These are phyloP conservation scores for Eudasyphora cyanicolor DNA, from an alignment of 2,888 invertebrate species.

Conservation along the genomic window DNA sequence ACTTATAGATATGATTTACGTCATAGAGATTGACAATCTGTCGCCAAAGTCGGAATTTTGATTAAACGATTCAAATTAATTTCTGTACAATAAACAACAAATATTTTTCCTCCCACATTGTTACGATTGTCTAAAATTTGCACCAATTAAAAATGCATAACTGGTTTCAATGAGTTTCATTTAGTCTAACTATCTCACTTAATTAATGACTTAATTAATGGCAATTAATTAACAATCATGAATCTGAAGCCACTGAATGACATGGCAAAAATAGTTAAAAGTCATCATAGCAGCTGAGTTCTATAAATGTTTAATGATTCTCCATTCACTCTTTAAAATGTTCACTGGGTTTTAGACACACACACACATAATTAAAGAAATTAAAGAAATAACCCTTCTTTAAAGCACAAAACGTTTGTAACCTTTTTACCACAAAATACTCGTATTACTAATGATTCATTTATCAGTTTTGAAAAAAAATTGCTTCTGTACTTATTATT, in stretches of 20 bases:
- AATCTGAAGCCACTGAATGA: too few relatives aligned
- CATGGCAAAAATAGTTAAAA: too few relatives aligned
- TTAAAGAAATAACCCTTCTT: neutral
- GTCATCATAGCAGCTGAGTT: too few relatives aligned
- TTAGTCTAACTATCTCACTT: neutral
- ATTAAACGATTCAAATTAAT: too few relatives aligned
- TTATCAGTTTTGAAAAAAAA: slow-evolving; percentile 42
- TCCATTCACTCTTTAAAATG: neutral
- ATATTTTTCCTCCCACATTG: too few relatives aligned
- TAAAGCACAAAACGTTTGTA: neutral
- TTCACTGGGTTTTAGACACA: slow-evolving; percentile 7
- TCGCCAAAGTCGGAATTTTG: neutral
- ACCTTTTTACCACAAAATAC: neutral
- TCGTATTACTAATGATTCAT: slow-evolving; percentile 40
- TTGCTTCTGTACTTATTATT: slow-evolving; percentile 23
- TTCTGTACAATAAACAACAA: too few relatives aligned
- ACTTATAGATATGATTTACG: too few relatives aligned
- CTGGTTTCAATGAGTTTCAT: neutral
- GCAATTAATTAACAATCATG: neutral
- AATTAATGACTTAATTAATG: neutral
- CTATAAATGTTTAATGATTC: too few relatives aligned
- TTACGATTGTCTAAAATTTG: neutral
- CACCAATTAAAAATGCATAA: neutral
- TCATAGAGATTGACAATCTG: too few relatives aligned
- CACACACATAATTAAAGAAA: too few relatives aligned